A percentile compares a stretch with the other conserved stretches of the same genome.
phyloP scores from a whole-genome alignment of 2,888 invertebrate species.

The Coremacera marginata region DNA sequence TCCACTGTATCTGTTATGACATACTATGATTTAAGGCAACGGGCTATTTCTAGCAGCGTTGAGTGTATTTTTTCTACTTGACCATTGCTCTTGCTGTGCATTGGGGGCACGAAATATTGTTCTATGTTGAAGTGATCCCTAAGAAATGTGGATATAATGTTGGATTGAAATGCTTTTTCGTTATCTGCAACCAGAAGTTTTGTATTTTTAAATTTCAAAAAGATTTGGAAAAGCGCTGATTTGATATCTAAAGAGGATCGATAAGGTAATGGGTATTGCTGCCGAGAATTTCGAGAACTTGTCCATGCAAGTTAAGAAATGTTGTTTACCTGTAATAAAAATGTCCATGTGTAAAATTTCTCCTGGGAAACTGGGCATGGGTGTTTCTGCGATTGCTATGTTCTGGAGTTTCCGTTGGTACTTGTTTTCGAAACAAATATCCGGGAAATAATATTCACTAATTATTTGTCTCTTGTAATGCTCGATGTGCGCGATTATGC shows the following conservation, averaged over 20 bases:
- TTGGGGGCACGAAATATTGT: constrained; percentile 35
- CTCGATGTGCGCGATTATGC: too few relatives aligned
- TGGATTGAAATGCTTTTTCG: constrained; percentile 37
- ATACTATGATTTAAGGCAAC: too few relatives aligned
- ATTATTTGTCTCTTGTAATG: constrained; percentile 40
- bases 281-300: constrained; percentile 32
- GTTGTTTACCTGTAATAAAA: too few relatives aligned
- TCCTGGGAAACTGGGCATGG: too few relatives aligned
- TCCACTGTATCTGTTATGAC: too few relatives aligned
- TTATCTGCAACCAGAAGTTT: constrained; percentile 40
- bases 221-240: constrained; percentile 30
- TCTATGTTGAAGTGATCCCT: too few relatives aligned
- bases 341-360: too few relatives aligned
- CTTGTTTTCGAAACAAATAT: constrained; percentile 38
- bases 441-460: constrained; percentile 35
- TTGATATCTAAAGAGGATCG: constrained; percentile 31
- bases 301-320: too few relatives aligned
- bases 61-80: constrained; percentile 43
- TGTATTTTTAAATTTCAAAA: constrained; percentile 30
- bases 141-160: too few relatives aligned
- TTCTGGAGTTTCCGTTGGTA: constrained; percentile 40
- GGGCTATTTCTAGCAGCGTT: too few relatives aligned
- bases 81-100: constrained; percentile 44
- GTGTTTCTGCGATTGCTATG: too few relatives aligned
- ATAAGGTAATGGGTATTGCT: constrained; percentile 28